A percentile compares a stretch with the other conserved stretches of the same genome.
Conservation (phyloP, 2,797 vertebrate genomes). For the Chelmon rostratus region DNA sequence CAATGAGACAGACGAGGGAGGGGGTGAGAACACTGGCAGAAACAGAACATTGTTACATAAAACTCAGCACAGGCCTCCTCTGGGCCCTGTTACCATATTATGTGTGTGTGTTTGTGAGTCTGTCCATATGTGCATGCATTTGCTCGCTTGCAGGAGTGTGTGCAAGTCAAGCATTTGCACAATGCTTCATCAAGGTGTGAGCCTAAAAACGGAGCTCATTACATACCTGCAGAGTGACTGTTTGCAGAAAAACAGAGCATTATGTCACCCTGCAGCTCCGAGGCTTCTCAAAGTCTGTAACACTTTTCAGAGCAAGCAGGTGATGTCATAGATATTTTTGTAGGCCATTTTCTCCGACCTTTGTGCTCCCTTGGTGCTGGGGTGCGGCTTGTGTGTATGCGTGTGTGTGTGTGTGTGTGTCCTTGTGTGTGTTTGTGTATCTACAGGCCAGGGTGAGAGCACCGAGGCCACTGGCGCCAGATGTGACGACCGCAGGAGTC, state of each 20-base stretch:
- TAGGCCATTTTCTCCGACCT: conserved; percentile 76
- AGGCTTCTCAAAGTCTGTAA: conserved; percentile 49
- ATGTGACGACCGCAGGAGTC: conserved; percentile 88
- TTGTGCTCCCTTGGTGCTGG: conserved; percentile 71
- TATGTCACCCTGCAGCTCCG: conserved; percentile 49
- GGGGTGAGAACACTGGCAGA: conserved; percentile 70
- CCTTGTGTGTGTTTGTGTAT: conserved; percentile 71
- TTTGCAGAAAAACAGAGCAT: conserved; percentile 52
- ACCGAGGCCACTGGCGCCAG: conserved; percentile 86
- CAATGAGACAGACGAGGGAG: conserved; percentile 74
- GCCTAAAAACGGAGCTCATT: conserved; percentile 22
- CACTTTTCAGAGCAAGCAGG: conserved; percentile 52
- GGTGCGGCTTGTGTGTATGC: conserved; percentile 61
- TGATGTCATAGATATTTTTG: conserved; percentile 80
- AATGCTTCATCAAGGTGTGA: conserved; percentile 49
- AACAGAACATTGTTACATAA: conserved; percentile 80
- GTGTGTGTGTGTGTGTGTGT: conserved; percentile 26
- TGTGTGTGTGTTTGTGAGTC: conserved; percentile 25
- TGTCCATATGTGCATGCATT: conserved; percentile 37
- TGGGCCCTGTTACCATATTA: conserved; percentile 53
- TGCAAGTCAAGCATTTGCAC: conserved; percentile 20
- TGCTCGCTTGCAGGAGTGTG: neutral
- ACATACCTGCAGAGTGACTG: conserved; percentile 56
- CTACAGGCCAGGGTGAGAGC: conserved; percentile 77
- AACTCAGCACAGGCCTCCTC: conserved; percentile 63